These are phyloP conservation scores for Columba janthina DNA, from an alignment of 2,113 vertebrate genomes.

Conservation along the genomic window DNA sequence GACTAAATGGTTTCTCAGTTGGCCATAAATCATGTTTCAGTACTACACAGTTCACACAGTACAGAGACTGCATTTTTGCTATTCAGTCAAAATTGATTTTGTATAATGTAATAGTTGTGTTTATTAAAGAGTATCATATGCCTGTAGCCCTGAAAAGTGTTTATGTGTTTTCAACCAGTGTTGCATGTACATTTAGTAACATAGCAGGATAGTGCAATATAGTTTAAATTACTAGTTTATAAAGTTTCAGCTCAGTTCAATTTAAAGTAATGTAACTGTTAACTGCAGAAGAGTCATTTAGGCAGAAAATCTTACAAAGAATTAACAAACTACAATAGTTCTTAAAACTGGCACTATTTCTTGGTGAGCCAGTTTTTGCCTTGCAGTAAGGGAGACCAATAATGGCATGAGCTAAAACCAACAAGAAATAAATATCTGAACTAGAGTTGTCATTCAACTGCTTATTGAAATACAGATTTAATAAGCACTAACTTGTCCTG, in stretches of 20 bases:
- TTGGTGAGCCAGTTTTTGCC: not conserved
- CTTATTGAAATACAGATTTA: not conserved
- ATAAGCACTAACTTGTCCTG: not conserved
- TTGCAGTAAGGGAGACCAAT: not conserved
- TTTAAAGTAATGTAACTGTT: not conserved
- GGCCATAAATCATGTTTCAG: not conserved
- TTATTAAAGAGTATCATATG: not conserved
- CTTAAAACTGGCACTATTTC: not conserved
- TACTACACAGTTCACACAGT: not conserved
- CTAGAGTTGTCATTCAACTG: not conserved
- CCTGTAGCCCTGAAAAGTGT: not conserved
- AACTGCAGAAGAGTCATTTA: not conserved
- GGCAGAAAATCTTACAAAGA: not conserved
- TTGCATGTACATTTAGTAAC: not conserved
- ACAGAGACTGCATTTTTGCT: not conserved
- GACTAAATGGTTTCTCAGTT: not conserved
- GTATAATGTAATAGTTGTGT: not conserved
- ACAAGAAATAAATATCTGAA: not conserved
- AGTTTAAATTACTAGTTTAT: not conserved
- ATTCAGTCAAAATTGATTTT: not conserved
- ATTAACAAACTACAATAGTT: not conserved
- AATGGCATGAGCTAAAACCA: not conserved
- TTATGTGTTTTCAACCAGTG: not conserved
- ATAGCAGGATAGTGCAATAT: not conserved
- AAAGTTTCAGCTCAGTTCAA: not conserved